Percentiles rank a stretch among this genome's conserved stretches.
phyloP scores from a whole-genome alignment of 2,888 invertebrate genomes.

The Acrocyrtus sp. region DNA sequence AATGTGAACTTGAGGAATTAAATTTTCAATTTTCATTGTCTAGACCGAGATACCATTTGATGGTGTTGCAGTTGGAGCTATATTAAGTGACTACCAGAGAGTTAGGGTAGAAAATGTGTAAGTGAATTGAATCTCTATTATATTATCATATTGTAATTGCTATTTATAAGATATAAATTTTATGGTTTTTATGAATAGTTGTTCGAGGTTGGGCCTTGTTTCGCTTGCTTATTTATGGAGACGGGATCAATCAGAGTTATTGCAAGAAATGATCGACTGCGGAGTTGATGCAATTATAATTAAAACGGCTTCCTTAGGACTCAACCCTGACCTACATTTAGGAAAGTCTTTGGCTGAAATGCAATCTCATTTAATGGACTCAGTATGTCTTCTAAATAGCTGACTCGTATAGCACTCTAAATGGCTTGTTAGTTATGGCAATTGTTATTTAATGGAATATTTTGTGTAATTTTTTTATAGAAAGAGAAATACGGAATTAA shows the following conservation, averaged over 20 bases:
- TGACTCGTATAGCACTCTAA: not conserved
- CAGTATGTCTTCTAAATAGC: slow-evolving; percentile 71
- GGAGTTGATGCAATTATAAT: slow-evolving; percentile 94
- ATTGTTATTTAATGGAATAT: not conserved
- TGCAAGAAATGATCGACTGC: slow-evolving; percentile 96
- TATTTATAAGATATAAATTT: not conserved
- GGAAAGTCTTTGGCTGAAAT: slow-evolving; percentile 87
- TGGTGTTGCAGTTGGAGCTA: slow-evolving; percentile 97
- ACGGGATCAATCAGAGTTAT: slow-evolving; percentile 90
- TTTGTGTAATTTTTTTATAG: slow-evolving; percentile 64
- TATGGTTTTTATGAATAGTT: slow-evolving; percentile 66
- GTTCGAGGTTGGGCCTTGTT: slow-evolving; percentile 87
- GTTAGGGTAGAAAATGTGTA: slow-evolving; percentile 97
- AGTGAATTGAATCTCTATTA: too few relatives aligned
- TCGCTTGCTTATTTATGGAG: slow-evolving; percentile 96
- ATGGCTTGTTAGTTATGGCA: not conserved
- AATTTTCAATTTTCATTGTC: slow-evolving; percentile 13
- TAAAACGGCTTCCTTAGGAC: slow-evolving; percentile 95
- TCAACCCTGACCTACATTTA: slow-evolving; percentile 86
- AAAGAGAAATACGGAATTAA: slow-evolving; percentile 94
- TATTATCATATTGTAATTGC: too few relatives aligned
- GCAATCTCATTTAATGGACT: slow-evolving; percentile 85
- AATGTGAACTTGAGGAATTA: too few relatives aligned
- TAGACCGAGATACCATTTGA: slow-evolving; percentile 73
- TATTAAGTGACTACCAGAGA: slow-evolving; percentile 98